These are phyloP conservation scores for Troides aeacus DNA, from an alignment of 2,888 invertebrate genomes.

Conservation along the genomic window DNA sequence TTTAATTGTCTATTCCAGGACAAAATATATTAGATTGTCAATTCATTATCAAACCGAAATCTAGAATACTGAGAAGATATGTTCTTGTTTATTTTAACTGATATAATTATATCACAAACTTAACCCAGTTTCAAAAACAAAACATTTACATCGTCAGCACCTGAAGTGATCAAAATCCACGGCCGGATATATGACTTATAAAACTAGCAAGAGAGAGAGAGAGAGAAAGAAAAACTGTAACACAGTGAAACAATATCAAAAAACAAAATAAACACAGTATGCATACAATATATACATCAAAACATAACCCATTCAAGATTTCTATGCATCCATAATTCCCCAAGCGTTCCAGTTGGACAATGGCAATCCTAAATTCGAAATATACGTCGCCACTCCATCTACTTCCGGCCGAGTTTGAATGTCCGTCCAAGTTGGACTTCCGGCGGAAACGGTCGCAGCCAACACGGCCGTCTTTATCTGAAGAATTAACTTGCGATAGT, in stretches of 20 bases:
- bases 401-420: constrained; percentile 78
- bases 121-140: too few species aligned
- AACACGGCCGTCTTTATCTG: constrained; percentile 77
- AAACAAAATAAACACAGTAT: neutral
- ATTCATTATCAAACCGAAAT: too few species aligned
- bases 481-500: constrained; percentile 76
- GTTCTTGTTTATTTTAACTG: too few species aligned
- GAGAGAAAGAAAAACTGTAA: too few species aligned
- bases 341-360: constrained; percentile 45
- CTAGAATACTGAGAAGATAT: too few species aligned
- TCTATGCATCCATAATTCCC: constrained; percentile 23
- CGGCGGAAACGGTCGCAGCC: constrained; percentile 71
- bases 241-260: neutral
- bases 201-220: too few species aligned
- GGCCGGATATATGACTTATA: too few species aligned
- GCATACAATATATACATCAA: neutral
- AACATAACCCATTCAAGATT: constrained; percentile 25
- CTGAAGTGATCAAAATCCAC: too few species aligned
- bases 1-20: too few species aligned
- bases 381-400: constrained; percentile 75
- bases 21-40: too few species aligned
- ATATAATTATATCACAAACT: too few species aligned
- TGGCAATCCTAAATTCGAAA: constrained; percentile 72
- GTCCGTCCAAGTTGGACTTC: constrained; percentile 77
- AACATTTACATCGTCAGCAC: too few species aligned